These are phyloP conservation scores for Candidula unifasciata DNA, from an alignment of 2,888 invertebrate species.

Conservation along the genomic window DNA sequence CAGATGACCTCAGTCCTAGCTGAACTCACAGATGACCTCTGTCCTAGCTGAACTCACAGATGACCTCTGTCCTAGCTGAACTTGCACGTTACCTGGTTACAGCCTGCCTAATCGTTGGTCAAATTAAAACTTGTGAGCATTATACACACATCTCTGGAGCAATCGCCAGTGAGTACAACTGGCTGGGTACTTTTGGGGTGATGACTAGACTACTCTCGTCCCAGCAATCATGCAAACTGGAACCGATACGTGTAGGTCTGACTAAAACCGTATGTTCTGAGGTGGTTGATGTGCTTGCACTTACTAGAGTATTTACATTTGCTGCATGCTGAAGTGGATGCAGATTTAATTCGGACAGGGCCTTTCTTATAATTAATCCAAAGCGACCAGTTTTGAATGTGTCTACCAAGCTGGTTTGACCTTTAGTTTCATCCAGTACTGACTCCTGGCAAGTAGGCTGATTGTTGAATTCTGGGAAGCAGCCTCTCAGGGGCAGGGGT, in stretches of 20 bases:
- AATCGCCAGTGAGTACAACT: constrained; percentile 9
- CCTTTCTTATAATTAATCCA: neutral
- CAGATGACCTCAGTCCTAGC: too few relatives aligned
- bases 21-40: too few relatives aligned
- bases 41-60: too few relatives aligned
- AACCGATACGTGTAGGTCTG: constrained; percentile 3
- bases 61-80: too few relatives aligned
- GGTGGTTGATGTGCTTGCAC: neutral
- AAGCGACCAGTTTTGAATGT: neutral
- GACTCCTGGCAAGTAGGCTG: neutral
- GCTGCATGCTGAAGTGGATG: neutral
- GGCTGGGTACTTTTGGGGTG: constrained; percentile 18
- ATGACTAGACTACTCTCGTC: constrained; percentile 27
- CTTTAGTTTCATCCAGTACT: neutral
- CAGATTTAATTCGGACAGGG: neutral
- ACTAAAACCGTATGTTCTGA: neutral
- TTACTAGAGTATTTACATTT: neutral
- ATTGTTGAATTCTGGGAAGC: neutral
- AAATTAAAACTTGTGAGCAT: neutral
- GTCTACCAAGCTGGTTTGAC: neutral
- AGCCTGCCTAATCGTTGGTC: neutral
- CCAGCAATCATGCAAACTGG: constrained; percentile 4
- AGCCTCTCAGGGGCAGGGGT: neutral
- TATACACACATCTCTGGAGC: constrained; percentile 33
- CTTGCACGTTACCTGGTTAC: too few relatives aligned